These are phyloP conservation scores for Leptinotarsa peninsularis DNA, from an alignment of 2,888 invertebrate species.

Conservation along the genomic window DNA sequence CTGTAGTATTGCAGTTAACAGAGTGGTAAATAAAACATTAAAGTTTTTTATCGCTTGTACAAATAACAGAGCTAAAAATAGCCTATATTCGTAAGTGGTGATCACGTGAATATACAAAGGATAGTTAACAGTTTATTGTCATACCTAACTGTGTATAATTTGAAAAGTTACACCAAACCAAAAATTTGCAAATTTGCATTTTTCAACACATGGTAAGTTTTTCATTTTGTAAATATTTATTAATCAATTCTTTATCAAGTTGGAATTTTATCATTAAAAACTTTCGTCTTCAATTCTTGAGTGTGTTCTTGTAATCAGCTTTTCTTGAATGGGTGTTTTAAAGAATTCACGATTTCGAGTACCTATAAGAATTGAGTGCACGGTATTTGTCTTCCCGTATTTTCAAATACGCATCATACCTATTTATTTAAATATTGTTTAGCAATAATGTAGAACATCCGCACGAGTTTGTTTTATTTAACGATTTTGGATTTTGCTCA, in stretches of 20 bases:
- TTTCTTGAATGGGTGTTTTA: too few species aligned
- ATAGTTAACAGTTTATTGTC: conserved; percentile 26
- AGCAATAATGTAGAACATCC: too few species aligned
- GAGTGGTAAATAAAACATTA: conserved; percentile 28
- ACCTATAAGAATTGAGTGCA: too few species aligned
- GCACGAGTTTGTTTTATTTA: too few species aligned
- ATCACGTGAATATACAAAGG: conserved; percentile 30
- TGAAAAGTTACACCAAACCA: conserved; percentile 8
- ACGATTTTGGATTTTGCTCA: too few species aligned
- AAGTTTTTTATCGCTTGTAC: conserved; percentile 31
- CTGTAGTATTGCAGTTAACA: conserved; percentile 25
- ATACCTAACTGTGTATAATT: conserved; percentile 19
- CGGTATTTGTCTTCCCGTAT: too few species aligned
- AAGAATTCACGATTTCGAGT: too few species aligned
- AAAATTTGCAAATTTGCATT: conserved; percentile 24
- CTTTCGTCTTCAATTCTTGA: not conserved
- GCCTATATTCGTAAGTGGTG: conserved; percentile 28
- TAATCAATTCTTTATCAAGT: not conserved
- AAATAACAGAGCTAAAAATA: conserved; percentile 30
- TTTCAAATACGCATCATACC: too few species aligned
- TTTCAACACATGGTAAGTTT: conserved; percentile 28
- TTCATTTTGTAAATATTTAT: conserved; percentile 11
- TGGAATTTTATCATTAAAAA: conserved; percentile 6
- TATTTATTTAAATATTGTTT: too few species aligned
- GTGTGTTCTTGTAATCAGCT: not conserved